Evolutionary conservation across 2,888 invertebrate species (phyloP), one percentile per base, ranked within the genome.

Genomic region (Oxyscelio sp.): DNA sequence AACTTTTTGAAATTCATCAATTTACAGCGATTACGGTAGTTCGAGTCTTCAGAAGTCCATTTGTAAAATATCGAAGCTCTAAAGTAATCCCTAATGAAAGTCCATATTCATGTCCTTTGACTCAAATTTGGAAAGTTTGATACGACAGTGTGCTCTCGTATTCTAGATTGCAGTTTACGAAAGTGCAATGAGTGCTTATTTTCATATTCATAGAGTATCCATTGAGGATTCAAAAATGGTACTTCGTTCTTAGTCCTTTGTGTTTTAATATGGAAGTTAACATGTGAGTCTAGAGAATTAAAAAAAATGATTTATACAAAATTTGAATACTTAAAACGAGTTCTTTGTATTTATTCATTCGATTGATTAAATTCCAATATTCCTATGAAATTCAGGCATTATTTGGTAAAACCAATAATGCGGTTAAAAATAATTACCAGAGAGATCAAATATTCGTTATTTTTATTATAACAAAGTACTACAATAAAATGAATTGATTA

Each of bases 71-170:
- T 50, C 22, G 13, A 4, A 54, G 54, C 9, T 21, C 43, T 34
- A 78, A 56, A 24, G 61, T 52, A 54, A 40, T 50, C 19, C 43
- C 50, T 66, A 54, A 78, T 70, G 77, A 38, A 52, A 48, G 78
- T 68, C 68, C 78, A 71, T 79, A 79, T 65, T 71, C 65, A 71
- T 71, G 58, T 58, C 34, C 56, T 61, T 65, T n/a, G 56, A 65
- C 31, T 71, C 56, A 79, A 79, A 79, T 79, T 80, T 66, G 71
- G 52, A 21, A 80, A 80, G 40, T 80, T 80, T 80, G 34, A 71
- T 80, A 48, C 27, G 43, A 24, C 48, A 45, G 45, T 79, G 54
- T 38, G 48, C 65, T 61, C 24, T 79, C 78, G 22, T 79, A 65
- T 71, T 45, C 71, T 21, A 56, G 70, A 78, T 70, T 70, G 78